Evolutionary conservation across 2,888 invertebrate species (phyloP).

Genomic region (Xylophagus ater): DNA sequence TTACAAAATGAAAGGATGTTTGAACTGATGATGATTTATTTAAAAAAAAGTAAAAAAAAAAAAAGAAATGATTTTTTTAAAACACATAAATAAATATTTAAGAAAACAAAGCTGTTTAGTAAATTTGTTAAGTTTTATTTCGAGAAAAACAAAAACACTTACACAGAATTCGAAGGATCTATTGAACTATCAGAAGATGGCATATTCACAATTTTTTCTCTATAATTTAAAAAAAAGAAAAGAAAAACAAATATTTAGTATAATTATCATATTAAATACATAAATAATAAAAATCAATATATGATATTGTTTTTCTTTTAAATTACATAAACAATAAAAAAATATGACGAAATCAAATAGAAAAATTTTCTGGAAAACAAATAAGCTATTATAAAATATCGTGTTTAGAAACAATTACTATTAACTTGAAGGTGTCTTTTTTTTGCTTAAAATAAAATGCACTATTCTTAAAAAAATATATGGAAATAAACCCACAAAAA

Average conservation of each 20-base stretch:
- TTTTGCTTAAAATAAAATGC: too few species aligned
- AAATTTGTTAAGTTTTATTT: too few species aligned
- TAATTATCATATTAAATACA: neutral
- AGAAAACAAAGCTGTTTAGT: neutral
- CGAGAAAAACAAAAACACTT: constrained; percentile 5
- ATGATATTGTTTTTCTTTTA: too few species aligned
- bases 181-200: constrained; percentile 13
- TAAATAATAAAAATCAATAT: too few species aligned
- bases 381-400: constrained; percentile 2
- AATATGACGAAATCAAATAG: neutral
- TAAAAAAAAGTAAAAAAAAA: neutral
- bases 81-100: neutral
- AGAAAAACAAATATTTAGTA: neutral
- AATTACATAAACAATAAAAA: neutral
- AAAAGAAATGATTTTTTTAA: neutral
- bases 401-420: constrained; percentile 7
- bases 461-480: too few species aligned
- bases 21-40: constrained; percentile 4
- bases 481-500: too few species aligned
- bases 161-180: constrained; percentile 10
- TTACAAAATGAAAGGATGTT: constrained; percentile 11
- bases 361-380: too few species aligned
- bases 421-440: too few species aligned
- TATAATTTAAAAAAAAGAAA: constrained; percentile 6
- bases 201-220: constrained; percentile 13